Evolutionary conservation across 2,888 invertebrate genomes (phyloP).

Genomic region (Copidosoma aretas): DNA sequence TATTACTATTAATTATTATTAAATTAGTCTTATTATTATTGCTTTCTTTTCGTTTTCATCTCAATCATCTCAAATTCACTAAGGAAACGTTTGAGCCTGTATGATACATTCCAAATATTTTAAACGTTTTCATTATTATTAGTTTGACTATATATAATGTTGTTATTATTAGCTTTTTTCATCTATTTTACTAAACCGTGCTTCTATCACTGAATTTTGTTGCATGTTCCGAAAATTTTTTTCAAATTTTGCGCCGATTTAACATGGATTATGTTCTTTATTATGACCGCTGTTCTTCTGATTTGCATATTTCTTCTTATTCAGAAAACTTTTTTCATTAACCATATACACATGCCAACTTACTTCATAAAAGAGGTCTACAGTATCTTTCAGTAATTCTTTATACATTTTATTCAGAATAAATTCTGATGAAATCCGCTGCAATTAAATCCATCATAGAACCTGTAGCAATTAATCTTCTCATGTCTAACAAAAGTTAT

Average conservation of each 20-base stretch:
- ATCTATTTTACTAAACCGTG: conserved; percentile 23
- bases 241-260: conserved; percentile 34
- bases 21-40: too few relatives aligned
- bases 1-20: conserved; percentile 23
- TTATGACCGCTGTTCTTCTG: background rate
- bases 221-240: conserved; percentile 27
- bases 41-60: too few relatives aligned
- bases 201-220: conserved; percentile 42
- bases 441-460: conserved; percentile 40
- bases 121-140: conserved; percentile 33
- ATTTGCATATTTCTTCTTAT: conserved; percentile 47
- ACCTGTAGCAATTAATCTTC: conserved; percentile 17
- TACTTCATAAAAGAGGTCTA: conserved; percentile 43
- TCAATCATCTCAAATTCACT: conserved; percentile 42
- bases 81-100: conserved; percentile 44
- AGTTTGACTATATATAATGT: conserved; percentile 44
- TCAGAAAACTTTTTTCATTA: conserved; percentile 29
- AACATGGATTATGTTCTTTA: conserved; percentile 19
- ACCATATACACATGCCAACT: conserved; percentile 42
- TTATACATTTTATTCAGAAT: conserved; percentile 43
- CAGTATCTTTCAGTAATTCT: conserved; percentile 32
- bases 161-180: conserved; percentile 32
- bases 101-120: conserved; percentile 38
- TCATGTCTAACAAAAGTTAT: too few relatives aligned
- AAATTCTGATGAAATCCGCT: conserved; percentile 36